Base-by-base conservation (phyloP, 2,797 vertebrate genomes). In the Hippoglossus hippoglossus region DNA sequence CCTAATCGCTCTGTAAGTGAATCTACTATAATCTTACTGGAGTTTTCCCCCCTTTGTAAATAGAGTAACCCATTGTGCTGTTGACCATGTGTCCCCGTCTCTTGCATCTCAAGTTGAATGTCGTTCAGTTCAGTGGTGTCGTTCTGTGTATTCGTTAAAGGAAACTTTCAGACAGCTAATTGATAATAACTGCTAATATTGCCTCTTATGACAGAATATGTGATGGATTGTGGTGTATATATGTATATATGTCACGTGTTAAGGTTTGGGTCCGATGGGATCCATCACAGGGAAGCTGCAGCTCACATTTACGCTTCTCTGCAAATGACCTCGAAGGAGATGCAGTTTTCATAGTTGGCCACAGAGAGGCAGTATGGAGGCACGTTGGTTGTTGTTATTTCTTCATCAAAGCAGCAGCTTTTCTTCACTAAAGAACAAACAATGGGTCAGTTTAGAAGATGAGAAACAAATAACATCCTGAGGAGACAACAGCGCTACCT, bases 1-100 rank as follows among this genome's bases (percentile, higher is more conserved):
- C 93, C 93, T 94, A 93, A 93, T 91, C 87, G 89, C 93, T 94
- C 94, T 96, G 95, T 96, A 96, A 96, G 95, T 96, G 90, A 92
- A 94, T 93, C 93, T 94, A 92, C 81, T 93, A 89, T 41, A 92
- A 93, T 83, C 83, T 92, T 91, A 90, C 87, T 93, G 92, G 92
- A 92, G 84, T 92, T 88, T 63, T 47, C 55, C 70, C 65, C 51
- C 57, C 66, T 61, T 87, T 91, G 76, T 92, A 85, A 73, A 86
- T 88, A 88, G 71, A 90, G 52, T 89, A 81, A 75, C 82, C 86
- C 92, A 93, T 94, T 77, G 91, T 95, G 90, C 66, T 84, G 87
- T 94, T 79, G 79, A 77, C 87, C 87, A 93, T 93, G 71, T 87
- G 86, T 93, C 87, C 75, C 77, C 80, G 90, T 94, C 77, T 80